Percentiles rank a stretch among this genome's conserved stretches.
Conservation (phyloP, 2,113 vertebrate species). For the Nycticorax nycticorax region DNA sequence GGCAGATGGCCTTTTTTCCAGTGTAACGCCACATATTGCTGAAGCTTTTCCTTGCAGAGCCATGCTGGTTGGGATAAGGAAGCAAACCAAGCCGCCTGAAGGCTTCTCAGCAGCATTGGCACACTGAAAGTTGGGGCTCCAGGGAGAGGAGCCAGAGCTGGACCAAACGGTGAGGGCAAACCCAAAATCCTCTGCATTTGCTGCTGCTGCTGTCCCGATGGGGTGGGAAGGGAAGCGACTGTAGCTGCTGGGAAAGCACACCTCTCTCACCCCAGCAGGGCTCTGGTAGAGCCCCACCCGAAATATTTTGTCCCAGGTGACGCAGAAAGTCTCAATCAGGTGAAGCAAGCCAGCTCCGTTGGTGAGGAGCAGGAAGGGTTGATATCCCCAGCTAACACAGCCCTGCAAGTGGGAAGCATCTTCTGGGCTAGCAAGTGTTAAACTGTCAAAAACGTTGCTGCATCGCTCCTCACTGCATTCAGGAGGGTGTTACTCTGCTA, state of each 20-base stretch:
- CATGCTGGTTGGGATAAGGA: background rate
- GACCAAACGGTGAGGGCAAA: background rate
- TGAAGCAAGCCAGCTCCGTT: background rate
- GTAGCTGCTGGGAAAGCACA: background rate
- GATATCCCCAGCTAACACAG: background rate
- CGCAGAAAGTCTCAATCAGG: background rate
- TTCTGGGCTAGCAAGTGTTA: background rate
- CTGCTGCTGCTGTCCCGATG: accelerated
- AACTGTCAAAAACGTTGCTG: background rate
- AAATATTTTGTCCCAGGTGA: background rate
- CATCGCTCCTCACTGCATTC: background rate
- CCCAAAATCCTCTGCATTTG: background rate
- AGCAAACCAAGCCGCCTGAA: background rate
- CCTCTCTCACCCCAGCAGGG: background rate
- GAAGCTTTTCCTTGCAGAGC: background rate
- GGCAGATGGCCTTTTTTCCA: slow-evolving; percentile 15
- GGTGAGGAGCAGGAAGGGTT: background rate
- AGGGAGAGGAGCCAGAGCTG: background rate
- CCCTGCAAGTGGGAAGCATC: background rate
- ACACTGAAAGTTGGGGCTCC: background rate
- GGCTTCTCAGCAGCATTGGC: background rate
- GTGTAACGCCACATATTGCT: background rate
- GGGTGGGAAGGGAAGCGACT: background rate
- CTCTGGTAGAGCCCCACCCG: background rate
- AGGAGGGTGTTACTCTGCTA: background rate